Conservation (phyloP, 2,113 vertebrate species). For the Puffinus mauretanicus region DNA sequence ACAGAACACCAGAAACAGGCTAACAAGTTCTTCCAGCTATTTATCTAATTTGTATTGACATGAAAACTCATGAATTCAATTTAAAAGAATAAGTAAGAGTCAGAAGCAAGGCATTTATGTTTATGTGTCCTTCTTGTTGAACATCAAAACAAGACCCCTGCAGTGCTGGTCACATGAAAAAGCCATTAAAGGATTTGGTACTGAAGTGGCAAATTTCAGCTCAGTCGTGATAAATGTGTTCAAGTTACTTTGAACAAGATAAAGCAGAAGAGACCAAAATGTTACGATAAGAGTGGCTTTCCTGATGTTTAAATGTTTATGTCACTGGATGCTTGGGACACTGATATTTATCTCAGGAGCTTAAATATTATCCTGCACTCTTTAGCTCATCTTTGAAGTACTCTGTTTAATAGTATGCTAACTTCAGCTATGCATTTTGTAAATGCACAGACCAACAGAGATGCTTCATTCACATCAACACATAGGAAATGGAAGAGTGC, state of each 20-base stretch:
- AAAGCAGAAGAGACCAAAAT: neutral
- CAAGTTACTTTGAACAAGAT: neutral
- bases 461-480: neutral
- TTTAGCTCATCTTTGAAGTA: neutral
- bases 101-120: neutral
- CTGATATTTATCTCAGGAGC: neutral
- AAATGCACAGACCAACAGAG: neutral
- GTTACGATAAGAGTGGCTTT: neutral
- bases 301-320: neutral
- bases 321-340: neutral
- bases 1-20: neutral
- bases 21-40: conserved; percentile 40
- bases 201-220: neutral
- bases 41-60: conserved; percentile 55
- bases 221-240: neutral
- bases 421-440: neutral
- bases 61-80: conserved; percentile 32
- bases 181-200: neutral
- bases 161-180: conserved; percentile 4
- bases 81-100: conserved; percentile 13
- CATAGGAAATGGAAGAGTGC: neutral
- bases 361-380: neutral
- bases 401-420: neutral
- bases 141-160: conserved; percentile 6
- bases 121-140: neutral